phyloP scores from a whole-genome alignment of 1,140 invertebrate species.

The Batillaria attramentaria region DNA sequence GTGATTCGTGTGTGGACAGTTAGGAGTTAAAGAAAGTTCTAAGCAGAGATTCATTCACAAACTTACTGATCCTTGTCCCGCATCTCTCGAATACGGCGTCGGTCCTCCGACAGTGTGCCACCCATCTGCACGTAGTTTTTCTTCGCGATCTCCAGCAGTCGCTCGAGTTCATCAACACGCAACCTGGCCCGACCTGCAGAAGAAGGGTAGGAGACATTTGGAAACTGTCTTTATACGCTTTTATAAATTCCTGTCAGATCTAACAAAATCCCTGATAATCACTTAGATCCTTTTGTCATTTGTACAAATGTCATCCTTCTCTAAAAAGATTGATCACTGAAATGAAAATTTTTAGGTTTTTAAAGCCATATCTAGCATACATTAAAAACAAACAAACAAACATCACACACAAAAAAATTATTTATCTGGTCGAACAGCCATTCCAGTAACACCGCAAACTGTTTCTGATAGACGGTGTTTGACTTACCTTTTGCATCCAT shows the following conservation, averaged over 20 bases:
- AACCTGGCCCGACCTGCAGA: slow-evolving; percentile 68
- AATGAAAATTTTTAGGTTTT: too few species aligned
- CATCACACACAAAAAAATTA: too few species aligned
- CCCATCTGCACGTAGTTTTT: slow-evolving; percentile 72
- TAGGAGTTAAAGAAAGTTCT: too few species aligned
- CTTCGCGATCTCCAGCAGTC: slow-evolving; percentile 69
- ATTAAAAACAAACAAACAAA: slow-evolving; percentile 25
- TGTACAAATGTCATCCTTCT: too few species aligned
- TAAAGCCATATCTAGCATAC: too few species aligned
- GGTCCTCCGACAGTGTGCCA: slow-evolving; percentile 67
- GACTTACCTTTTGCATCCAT: slow-evolving; percentile 40
- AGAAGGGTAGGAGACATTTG: slow-evolving; percentile 8
- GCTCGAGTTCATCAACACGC: slow-evolving; percentile 69
- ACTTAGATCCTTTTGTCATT: too few species aligned
- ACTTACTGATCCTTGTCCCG: slow-evolving; percentile 67
- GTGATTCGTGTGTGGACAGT: too few species aligned
- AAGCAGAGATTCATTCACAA: too few species aligned
- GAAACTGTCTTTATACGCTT: too few species aligned
- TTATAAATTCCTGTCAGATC: too few species aligned
- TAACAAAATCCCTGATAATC: too few species aligned
- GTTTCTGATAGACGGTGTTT: not conserved
- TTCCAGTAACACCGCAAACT: not conserved
- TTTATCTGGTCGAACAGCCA: not conserved
- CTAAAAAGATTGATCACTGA: too few species aligned
- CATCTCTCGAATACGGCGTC: slow-evolving; percentile 56